These are phyloP conservation scores for Lagopus muta DNA, from an alignment of 2,113 vertebrate genomes.

Conservation along the genomic window DNA sequence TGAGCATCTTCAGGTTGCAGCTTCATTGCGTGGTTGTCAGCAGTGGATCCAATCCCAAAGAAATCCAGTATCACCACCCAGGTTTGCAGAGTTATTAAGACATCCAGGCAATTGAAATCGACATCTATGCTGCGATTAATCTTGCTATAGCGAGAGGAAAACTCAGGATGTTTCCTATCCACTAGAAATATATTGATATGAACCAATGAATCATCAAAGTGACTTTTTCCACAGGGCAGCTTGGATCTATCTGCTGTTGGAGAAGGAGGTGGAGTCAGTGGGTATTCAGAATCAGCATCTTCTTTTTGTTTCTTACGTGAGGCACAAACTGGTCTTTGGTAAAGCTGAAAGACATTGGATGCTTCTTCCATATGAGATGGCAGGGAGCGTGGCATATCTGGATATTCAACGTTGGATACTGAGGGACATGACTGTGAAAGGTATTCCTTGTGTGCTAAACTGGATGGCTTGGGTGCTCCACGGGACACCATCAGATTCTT, in stretches of 20 bases:
- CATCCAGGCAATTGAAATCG: slow-evolving; percentile 97
- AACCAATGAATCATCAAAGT: slow-evolving; percentile 95
- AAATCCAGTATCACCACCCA: slow-evolving; percentile 99
- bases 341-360: slow-evolving; percentile 95
- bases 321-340: slow-evolving; percentile 89
- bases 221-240: slow-evolving; percentile 71
- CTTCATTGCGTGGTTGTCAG: slow-evolving; percentile 93
- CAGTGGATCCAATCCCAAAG: slow-evolving; percentile 97
- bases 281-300: slow-evolving; percentile 83
- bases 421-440: slow-evolving; percentile 95
- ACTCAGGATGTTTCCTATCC: slow-evolving; percentile 94
- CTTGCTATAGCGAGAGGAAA: slow-evolving; percentile 83
- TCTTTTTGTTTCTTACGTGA: slow-evolving; percentile 83
- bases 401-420: slow-evolving; percentile 86
- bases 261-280: slow-evolving; percentile 95
- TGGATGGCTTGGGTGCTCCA: slow-evolving; percentile 93
- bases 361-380: slow-evolving; percentile 97
- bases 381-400: slow-evolving; percentile 96
- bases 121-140: slow-evolving; percentile 91
- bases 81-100: slow-evolving; percentile 95
- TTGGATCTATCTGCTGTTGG: slow-evolving; percentile 79
- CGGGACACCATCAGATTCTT: slow-evolving; percentile 97
- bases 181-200: slow-evolving; percentile 95
- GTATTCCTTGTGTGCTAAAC: slow-evolving; percentile 91
- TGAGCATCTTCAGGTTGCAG: slow-evolving; percentile 72